Base-by-base conservation (phyloP, 2,113 vertebrate species). In the Phodopus roborovskii region DNA sequence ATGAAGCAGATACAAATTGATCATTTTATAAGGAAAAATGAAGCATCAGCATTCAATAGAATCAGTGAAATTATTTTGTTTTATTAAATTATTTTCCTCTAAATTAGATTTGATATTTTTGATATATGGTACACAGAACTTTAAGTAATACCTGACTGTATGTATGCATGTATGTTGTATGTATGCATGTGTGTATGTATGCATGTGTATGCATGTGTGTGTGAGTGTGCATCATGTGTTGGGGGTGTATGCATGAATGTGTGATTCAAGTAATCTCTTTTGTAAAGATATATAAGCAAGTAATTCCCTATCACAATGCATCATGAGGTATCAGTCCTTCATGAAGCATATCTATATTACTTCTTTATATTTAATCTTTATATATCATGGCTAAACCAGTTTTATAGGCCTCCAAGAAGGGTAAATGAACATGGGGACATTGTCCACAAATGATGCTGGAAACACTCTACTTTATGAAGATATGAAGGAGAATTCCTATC, bases 61-160 rank as follows among this genome's bases (percentile, higher is more conserved):
- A 75, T 39, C 17, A 89, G 8, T 36, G 12, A 12, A 70, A 93
- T 60, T 42, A 13, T 62, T 2, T 62, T 95, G 4, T 90, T 3
- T 73, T 8, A n/a, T 73, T 26, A 58, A 93, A 60, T 93, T 17
- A 89, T 42, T 78, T 92, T 94, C 28, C 58, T 64, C 60, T 66
- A 85, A n/a, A 2, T 74, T 48, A 87, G 33, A 70, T 62, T 53
- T 58, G 70, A 60, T n/a, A 62, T 68, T 83, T 22, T 83, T 92
- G 1, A 33, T 33, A 24, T 56, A 13, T 73, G 4, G 53, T 39
- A 0, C 2, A 82, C 0, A 8, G 36, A 8, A 3, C 13, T 28
- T 66, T 33, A 28, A 85, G 1, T 36, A 45, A 66, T 68, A 48
- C 5, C 48, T 9, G 9, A 30, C 19, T 19, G 2, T 70, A 33